Base-by-base conservation (phyloP, 2,113 vertebrate species). In the Vulpes vulpes region DNA sequence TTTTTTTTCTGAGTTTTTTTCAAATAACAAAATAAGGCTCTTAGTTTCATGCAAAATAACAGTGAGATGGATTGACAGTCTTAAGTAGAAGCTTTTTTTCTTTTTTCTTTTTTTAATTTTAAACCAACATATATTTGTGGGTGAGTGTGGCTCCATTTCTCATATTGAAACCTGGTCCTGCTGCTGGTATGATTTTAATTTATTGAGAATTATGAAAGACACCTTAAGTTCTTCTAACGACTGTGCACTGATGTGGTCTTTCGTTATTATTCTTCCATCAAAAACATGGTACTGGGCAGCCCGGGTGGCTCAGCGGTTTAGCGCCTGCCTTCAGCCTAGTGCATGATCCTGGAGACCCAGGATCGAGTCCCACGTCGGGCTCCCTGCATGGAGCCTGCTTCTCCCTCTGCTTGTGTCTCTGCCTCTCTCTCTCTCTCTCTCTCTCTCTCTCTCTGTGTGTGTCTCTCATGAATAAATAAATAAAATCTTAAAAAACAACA, bases 11-110 rank as follows among this genome's bases (percentile, higher is more conserved):
- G 20, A 43, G 11, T 81, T 90, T 38, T 83, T 83, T 94, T 62
- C 59, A 80, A 87, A 92, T 22, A 89, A 93, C 35, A 91, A 91
- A 87, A 62, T 89, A 23, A 92, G 80, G 2, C 7, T 71, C 17
- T 67, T 55, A 73, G 25, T 81, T 87, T 78, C 14, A 86, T 55
- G 92, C 49, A 57, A 95, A 85, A 14, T 90, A 95, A 74, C 25
- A 89, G 14, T 35, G 20, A 32, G 8, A 65, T 65, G 3, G 5
- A 30, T 2, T 74, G 62, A 20, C 27, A 81, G 20, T 73, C 11
- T 64, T 79, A 83, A 14, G 4, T 32, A 73, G 16, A 43, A 74
- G 59, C 22, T n/a, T 35, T 16, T 71, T 23, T 27, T 64, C 35
- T 35, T 35, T 35, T 35, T 35, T 35, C 35, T 23, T 76, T 20